Percentiles rank a stretch among this genome's conserved stretches.
Evolutionary conservation across 30 jellyfish, hydroid and myxozoan species (phyloP).

Genomic region (Aurelia aurita complex sp. Pacific): DNA sequence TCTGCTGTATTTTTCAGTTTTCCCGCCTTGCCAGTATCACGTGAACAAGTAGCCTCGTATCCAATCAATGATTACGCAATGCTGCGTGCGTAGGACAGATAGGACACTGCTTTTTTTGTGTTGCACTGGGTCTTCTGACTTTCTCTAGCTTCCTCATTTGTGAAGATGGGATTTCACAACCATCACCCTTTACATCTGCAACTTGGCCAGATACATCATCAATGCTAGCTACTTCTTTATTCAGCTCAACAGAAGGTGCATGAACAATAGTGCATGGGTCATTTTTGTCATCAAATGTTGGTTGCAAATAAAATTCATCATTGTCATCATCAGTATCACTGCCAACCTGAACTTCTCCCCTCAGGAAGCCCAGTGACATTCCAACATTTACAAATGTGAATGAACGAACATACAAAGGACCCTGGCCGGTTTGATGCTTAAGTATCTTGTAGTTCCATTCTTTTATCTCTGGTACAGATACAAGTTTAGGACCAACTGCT

Average conservation of each 20-base stretch:
- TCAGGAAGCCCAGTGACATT: neutral
- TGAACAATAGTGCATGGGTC: neutral
- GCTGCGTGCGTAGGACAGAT: too few relatives aligned
- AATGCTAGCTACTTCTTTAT: too few relatives aligned
- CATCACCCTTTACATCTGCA: too few relatives aligned
- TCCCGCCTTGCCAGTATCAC: too few relatives aligned
- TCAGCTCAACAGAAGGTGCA: neutral
- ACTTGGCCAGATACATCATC: too few relatives aligned
- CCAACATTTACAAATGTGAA: neutral
- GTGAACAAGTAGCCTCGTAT: too few relatives aligned
- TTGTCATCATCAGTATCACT: conserved; percentile 16
- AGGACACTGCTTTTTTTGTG: too few relatives aligned
- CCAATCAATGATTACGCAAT: too few relatives aligned
- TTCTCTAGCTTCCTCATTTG: too few relatives aligned
- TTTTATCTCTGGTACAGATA: conserved; percentile 15
- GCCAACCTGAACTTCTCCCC: neutral
- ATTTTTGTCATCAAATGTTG: neutral
- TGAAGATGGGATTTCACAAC: too few relatives aligned
- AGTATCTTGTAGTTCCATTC: conserved; percentile 31
- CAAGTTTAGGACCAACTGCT: conserved; percentile 33
- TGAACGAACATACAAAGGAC: conserved; percentile 35
- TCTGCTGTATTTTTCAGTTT: too few relatives aligned
- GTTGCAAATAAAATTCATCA: conserved; percentile 2
- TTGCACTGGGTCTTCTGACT: too few relatives aligned
- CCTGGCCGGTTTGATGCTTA: conserved; percentile 47